Conservation (phyloP, 2,113 vertebrate genomes). For the Myotis brandtii region DNA sequence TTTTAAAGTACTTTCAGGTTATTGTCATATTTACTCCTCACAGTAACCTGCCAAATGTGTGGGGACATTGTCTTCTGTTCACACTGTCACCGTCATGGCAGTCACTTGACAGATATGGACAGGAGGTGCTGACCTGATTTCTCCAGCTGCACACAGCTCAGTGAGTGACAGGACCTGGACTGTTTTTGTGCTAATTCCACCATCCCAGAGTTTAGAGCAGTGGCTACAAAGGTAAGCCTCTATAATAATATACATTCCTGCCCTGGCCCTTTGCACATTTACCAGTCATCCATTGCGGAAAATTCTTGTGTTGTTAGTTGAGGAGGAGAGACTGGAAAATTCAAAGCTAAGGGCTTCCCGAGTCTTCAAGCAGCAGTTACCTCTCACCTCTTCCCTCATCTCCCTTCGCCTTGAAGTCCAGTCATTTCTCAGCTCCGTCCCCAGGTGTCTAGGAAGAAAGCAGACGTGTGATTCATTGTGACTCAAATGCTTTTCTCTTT, state of each 20-base stretch:
- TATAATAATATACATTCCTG: not conserved
- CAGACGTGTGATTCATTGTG: not conserved
- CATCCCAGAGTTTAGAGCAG: not conserved
- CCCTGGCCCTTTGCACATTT: not conserved
- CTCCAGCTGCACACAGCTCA: not conserved
- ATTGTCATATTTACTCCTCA: not conserved
- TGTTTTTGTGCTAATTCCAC: not conserved
- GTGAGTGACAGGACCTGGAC: not conserved
- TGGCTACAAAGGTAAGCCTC: not conserved
- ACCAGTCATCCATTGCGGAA: not conserved
- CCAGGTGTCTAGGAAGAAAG: not conserved
- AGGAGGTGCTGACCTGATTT: not conserved
- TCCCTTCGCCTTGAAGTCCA: not conserved
- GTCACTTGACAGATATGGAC: not conserved
- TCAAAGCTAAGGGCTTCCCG: not conserved
- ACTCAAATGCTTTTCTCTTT: not conserved
- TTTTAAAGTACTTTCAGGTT: not conserved
- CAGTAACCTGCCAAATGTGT: not conserved
- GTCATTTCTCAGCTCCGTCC: not conserved
- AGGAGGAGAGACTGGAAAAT: not conserved
- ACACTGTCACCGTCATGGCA: not conserved
- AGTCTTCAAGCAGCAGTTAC: not conserved
- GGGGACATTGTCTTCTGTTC: not conserved
- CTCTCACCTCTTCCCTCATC: not conserved
- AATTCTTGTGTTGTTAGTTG: not conserved